A percentile compares a stretch with the other conserved stretches of the same genome.
Evolutionary conservation across 2,113 vertebrate species (phyloP).

Genomic region (Mixornis gularis): DNA sequence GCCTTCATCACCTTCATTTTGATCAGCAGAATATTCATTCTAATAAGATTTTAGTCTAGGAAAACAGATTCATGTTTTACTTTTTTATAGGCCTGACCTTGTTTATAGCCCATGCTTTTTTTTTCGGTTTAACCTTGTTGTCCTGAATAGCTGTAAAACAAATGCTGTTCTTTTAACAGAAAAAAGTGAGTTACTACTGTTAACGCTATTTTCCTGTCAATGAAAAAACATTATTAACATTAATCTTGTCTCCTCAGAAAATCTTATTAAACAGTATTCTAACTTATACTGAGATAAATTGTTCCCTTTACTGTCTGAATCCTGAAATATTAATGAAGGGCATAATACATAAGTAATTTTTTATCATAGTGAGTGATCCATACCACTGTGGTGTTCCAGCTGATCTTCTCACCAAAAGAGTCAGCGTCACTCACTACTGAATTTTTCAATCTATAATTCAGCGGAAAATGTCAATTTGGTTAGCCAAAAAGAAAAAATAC

Average conservation of each 20-base stretch:
- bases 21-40: slow-evolving; percentile 34
- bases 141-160: slow-evolving; percentile 8
- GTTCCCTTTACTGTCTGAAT: slow-evolving; percentile 8
- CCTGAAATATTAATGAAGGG: slow-evolving; percentile 54
- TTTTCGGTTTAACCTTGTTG: slow-evolving; percentile 34
- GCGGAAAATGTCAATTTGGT: neutral
- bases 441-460: neutral
- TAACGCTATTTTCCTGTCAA: slow-evolving; percentile 8
- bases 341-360: slow-evolving; percentile 2
- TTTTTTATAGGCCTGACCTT: slow-evolving; percentile 41
- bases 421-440: neutral
- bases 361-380: neutral
- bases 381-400: neutral
- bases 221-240: slow-evolving; percentile 39
- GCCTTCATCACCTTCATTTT: slow-evolving; percentile 17
- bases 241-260: slow-evolving; percentile 25
- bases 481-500: neutral
- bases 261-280: slow-evolving; percentile 22
- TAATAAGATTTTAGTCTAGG: slow-evolving; percentile 16
- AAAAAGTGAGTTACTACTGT: slow-evolving; percentile 9
- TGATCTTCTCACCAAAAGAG: neutral
- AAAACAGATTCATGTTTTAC: slow-evolving; percentile 24
- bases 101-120: neutral
- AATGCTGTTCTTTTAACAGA: neutral
- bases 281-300: slow-evolving; percentile 20